These are phyloP conservation scores for Pangasius krempfi DNA, from an alignment of 2,797 vertebrate genomes.

Conservation along the genomic window DNA sequence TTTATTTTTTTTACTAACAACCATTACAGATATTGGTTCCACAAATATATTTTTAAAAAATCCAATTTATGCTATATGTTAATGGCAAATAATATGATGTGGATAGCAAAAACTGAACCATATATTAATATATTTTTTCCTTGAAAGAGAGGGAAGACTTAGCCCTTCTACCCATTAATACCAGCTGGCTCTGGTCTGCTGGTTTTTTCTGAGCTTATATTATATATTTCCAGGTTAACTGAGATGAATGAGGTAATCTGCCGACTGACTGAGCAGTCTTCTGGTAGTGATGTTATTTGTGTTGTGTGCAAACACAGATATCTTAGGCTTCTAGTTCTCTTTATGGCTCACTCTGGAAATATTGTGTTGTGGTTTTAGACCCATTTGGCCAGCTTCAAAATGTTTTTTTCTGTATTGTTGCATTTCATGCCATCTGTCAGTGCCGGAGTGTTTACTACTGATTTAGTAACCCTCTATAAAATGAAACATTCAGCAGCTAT, in stretches of 20 bases:
- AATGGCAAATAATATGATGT: neutral
- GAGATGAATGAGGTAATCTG: constrained; percentile 36
- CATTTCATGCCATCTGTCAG: neutral
- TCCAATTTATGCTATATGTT: neutral
- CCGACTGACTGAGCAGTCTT: neutral
- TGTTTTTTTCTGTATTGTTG: neutral
- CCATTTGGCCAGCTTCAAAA: neutral
- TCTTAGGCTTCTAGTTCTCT: too few species aligned
- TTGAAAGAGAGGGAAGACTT: neutral
- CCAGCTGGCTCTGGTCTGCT: neutral
- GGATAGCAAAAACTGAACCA: neutral
- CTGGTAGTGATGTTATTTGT: neutral
- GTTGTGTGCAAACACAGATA: constrained; percentile 2
- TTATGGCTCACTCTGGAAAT: neutral
- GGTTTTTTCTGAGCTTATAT: constrained; percentile 6
- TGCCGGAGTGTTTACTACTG: constrained; percentile 6
- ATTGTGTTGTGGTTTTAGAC: neutral
- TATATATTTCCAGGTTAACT: constrained; percentile 16
- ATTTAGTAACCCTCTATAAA: constrained; percentile 14
- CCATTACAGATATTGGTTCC: neutral
- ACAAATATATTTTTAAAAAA: neutral
- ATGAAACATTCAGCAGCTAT: neutral
- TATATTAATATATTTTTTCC: neutral
- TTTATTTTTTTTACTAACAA: neutral
- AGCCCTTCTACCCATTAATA: neutral